Evolutionary conservation across 2,113 vertebrate species (phyloP).

Genomic region (Ictidomys tridecemlineatus): DNA sequence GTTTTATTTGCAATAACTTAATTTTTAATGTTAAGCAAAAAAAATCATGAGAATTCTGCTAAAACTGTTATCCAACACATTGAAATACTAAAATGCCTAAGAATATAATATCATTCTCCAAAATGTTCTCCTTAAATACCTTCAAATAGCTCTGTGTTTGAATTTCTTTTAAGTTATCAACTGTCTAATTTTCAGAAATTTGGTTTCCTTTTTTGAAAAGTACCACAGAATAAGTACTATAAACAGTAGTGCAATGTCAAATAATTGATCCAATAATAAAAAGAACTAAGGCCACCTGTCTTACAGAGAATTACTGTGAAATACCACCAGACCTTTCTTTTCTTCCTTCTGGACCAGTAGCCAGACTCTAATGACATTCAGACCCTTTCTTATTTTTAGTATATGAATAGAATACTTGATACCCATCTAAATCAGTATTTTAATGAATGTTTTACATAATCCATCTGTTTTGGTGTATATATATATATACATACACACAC

Average conservation of each 20-base stretch:
- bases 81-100: slow-evolving; percentile 56
- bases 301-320: slow-evolving; percentile 83
- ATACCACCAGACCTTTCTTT: slow-evolving; percentile 75
- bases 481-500: neutral
- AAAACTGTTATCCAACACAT: neutral
- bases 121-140: slow-evolving; percentile 40
- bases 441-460: slow-evolving; percentile 62
- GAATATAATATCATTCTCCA: slow-evolving; percentile 37
- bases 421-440: slow-evolving; percentile 63
- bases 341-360: slow-evolving; percentile 83
- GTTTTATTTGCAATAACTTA: slow-evolving; percentile 45
- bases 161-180: slow-evolving; percentile 21
- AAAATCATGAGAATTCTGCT: neutral
- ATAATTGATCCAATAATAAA: slow-evolving; percentile 81
- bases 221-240: neutral
- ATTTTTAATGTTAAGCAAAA: neutral
- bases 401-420: slow-evolving; percentile 54
- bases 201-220: neutral
- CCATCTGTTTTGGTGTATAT: neutral
- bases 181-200: slow-evolving; percentile 55
- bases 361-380: slow-evolving; percentile 84
- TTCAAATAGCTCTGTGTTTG: slow-evolving; percentile 14
- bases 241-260: slow-evolving; percentile 76
- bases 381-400: slow-evolving; percentile 83
- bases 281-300: slow-evolving; percentile 83